These are phyloP conservation scores for Emesis furor DNA, from an alignment of 2,888 invertebrate species.

Conservation along the genomic window DNA sequence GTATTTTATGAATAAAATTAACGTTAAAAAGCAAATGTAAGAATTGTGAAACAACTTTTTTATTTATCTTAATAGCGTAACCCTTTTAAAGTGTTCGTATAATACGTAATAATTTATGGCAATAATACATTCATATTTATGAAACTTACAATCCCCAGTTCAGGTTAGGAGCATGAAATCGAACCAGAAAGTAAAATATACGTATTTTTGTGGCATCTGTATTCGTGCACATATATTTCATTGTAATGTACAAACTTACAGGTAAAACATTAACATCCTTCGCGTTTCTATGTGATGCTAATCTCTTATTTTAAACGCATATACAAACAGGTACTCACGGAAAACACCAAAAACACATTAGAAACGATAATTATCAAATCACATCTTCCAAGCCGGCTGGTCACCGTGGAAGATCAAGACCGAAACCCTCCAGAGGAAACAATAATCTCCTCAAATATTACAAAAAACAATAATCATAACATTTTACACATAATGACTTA, in stretches of 20 bases:
- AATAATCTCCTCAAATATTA: not conserved
- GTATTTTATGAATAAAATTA: conserved; percentile 9
- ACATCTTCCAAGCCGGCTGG: too few species aligned
- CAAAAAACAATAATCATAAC: not conserved
- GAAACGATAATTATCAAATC: not conserved
- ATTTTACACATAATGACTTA: not conserved
- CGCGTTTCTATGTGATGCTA: too few species aligned
- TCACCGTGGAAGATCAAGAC: not conserved
- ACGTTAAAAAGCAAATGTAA: not conserved
- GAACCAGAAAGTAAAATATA: too few species aligned
- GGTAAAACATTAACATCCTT: too few species aligned
- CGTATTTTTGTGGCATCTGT: too few species aligned
- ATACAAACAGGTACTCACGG: too few species aligned
- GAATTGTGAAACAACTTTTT: not conserved
- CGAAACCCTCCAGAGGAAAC: not conserved
- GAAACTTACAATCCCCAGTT: not conserved
- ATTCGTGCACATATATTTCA: too few species aligned
- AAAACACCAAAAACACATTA: not conserved
- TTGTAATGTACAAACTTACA: too few species aligned
- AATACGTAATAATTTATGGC: not conserved
- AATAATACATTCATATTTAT: too few species aligned
- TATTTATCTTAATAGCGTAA: not conserved
- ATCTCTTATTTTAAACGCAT: too few species aligned
- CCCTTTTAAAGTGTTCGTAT: not conserved
- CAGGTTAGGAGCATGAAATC: too few species aligned